These are phyloP conservation scores for Hecatera dysodea DNA, from an alignment of 2,888 invertebrate genomes.

Conservation along the genomic window DNA sequence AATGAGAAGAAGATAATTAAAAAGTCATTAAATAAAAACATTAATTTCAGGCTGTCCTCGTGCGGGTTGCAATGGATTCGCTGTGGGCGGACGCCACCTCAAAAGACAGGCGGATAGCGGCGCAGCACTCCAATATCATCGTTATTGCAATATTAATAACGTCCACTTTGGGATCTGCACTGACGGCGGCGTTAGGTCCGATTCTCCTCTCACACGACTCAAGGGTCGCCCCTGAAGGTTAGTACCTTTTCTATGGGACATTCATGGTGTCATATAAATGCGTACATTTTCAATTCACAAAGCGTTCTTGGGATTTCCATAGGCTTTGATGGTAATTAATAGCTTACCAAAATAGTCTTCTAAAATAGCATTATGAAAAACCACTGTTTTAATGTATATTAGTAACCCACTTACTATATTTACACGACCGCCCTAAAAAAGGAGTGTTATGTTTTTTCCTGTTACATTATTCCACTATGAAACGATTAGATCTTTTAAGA, in stretches of 20 bases:
- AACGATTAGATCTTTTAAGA: background rate
- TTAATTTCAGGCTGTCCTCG: slow-evolving; percentile 86
- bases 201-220: slow-evolving; percentile 82
- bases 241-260: slow-evolving; percentile 68
- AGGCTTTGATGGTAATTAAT: background rate
- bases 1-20: slow-evolving; percentile 54
- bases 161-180: slow-evolving; percentile 82
- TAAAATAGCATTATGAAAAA: background rate
- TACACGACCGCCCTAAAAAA: no score
- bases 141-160: slow-evolving; percentile 87
- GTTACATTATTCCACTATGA: background rate
- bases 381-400: background rate
- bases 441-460: background rate
- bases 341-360: no score
- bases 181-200: slow-evolving; percentile 85
- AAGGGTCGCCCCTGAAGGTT: slow-evolving; percentile 81
- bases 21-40: slow-evolving; percentile 59
- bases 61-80: slow-evolving; percentile 86
- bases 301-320: slow-evolving; percentile 17
- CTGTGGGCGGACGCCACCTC: slow-evolving; percentile 79
- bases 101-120: slow-evolving; percentile 81
- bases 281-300: slow-evolving; percentile 39
- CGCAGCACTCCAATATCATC: slow-evolving; percentile 86
- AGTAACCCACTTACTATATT: background rate
- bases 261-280: slow-evolving; percentile 34